Evolutionary conservation across 1,140 invertebrate species (phyloP).

Genomic region (Spodoptera frugiperda): DNA sequence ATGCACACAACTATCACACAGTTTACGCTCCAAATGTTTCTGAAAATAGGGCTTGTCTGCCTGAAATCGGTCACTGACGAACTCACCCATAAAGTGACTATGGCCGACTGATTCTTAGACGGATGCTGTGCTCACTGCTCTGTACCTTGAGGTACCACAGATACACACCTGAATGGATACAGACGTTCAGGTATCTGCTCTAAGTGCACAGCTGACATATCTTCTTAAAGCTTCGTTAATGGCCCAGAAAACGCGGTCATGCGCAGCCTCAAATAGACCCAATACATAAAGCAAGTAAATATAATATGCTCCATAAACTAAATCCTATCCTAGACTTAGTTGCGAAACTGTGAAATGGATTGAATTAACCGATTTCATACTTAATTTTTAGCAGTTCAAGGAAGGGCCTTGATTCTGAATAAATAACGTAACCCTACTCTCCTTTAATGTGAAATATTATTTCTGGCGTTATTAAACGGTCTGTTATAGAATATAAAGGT

Average conservation of each 20-base stretch:
- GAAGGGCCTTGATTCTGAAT: constrained; percentile 15
- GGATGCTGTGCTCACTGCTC: constrained; percentile 56
- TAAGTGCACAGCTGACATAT: constrained; percentile 57
- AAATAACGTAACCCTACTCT: background rate
- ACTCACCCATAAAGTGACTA: constrained; percentile 71
- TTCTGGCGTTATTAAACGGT: constrained; percentile 7
- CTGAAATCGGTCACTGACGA: constrained; percentile 41
- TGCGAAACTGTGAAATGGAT: constrained; percentile 10
- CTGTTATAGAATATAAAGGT: constrained; percentile 30
- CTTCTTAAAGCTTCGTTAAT: constrained; percentile 68
- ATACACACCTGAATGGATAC: constrained; percentile 51
- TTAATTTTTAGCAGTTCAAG: constrained; percentile 12
- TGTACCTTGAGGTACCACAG: constrained; percentile 40
- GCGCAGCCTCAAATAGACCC: constrained; percentile 55
- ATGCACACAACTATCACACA: constrained; percentile 1
- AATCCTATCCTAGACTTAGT: constrained; percentile 3
- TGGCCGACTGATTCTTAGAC: constrained; percentile 57
- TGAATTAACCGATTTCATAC: background rate
- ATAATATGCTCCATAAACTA: background rate
- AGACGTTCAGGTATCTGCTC: constrained; percentile 56
- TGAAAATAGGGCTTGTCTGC: constrained; percentile 40
- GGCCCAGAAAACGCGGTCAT: constrained; percentile 70
- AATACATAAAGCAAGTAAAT: constrained; percentile 13
- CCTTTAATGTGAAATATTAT: constrained; percentile 10
- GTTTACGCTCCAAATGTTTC: constrained; percentile 29